Percentiles rank a stretch among this genome's conserved stretches.
These are phyloP conservation scores for Acanthisitta chloris DNA, from an alignment of 2,113 vertebrate genomes.

Conservation along the genomic window DNA sequence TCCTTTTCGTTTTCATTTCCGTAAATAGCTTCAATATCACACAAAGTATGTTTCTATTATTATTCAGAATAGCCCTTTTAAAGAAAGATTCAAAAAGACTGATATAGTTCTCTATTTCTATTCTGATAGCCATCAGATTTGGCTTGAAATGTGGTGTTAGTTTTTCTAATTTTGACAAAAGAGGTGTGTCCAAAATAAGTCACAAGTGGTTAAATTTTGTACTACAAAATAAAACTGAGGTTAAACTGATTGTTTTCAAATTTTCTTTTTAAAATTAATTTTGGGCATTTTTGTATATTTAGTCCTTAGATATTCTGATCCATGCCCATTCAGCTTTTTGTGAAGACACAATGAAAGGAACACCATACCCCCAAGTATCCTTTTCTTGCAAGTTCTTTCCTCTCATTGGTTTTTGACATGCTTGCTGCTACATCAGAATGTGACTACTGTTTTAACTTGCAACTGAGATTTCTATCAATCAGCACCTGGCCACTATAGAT, in stretches of 20 bases:
- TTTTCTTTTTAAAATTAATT: background rate
- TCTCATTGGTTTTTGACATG: background rate
- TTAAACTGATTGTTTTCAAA: background rate
- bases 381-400: background rate
- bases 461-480: background rate
- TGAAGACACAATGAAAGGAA: background rate
- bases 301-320: background rate
- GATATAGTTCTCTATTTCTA: background rate
- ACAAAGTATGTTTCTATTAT: background rate
- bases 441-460: background rate
- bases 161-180: background rate
- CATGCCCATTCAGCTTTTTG: background rate
- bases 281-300: background rate
- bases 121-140: background rate
- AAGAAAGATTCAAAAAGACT: background rate
- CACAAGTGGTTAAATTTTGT: background rate
- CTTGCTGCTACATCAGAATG: background rate
- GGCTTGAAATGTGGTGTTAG: background rate
- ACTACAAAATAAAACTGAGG: background rate
- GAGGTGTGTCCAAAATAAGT: background rate
- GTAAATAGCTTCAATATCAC: background rate
- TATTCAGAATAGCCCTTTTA: background rate
- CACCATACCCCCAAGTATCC: background rate
- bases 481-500: background rate
- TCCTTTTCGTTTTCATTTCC: background rate